Conservation (phyloP, 2,797 vertebrate species). For the Neoniphon sammara region DNA sequence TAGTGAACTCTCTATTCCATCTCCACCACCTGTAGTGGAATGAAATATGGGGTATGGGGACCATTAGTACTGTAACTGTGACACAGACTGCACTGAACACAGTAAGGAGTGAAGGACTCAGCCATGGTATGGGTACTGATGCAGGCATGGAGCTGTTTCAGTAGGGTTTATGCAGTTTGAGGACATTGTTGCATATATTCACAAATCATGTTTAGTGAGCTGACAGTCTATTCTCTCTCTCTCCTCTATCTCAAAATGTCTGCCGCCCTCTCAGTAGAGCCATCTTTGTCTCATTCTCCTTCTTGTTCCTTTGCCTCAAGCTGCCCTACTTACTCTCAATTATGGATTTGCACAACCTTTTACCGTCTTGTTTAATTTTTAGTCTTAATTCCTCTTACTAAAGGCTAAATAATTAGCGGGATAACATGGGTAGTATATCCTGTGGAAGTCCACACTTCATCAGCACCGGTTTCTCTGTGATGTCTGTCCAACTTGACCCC, state of each 20-base stretch:
- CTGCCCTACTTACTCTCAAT: slow-evolving; percentile 7
- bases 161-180: slow-evolving; percentile 20
- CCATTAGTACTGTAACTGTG: slow-evolving; percentile 42
- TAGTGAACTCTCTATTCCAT: slow-evolving; percentile 66
- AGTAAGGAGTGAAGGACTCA: slow-evolving; percentile 30
- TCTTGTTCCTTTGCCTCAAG: neutral
- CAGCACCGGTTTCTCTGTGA: slow-evolving; percentile 4
- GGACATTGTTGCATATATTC: slow-evolving; percentile 40
- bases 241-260: slow-evolving; percentile 6
- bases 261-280: neutral
- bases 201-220: neutral
- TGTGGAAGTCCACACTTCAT: neutral
- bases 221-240: neutral
- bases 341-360: slow-evolving; percentile 10
- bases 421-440: neutral
- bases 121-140: slow-evolving; percentile 16
- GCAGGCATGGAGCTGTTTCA: slow-evolving; percentile 5
- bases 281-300: neutral
- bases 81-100: slow-evolving; percentile 29
- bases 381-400: neutral
- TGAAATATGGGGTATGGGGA: slow-evolving; percentile 53
- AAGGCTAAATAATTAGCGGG: slow-evolving; percentile 4
- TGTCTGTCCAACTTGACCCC: slow-evolving; percentile 2
- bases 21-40: slow-evolving; percentile 62
- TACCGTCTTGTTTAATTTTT: neutral